phyloP scores from a whole-genome alignment of 2,113 vertebrate species.

The Gnathonemus echidnorhynchus region DNA sequence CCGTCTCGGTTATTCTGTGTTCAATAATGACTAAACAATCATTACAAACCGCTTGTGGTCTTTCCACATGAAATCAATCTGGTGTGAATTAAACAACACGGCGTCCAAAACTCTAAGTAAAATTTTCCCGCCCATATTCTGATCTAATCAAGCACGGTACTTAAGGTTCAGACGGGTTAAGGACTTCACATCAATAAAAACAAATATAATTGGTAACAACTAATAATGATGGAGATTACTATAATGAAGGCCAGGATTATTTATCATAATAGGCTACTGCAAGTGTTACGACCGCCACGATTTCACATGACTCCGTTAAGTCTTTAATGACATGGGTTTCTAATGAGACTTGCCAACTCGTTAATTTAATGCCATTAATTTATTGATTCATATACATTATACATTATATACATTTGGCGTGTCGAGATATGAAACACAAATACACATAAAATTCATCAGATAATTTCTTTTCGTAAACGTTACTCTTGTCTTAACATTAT shows the following conservation, averaged over 20 bases:
- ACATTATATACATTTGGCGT: neutral
- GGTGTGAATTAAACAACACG: slow-evolving; percentile 46
- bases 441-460: neutral
- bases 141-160: neutral
- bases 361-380: neutral
- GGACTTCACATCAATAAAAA: neutral
- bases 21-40: slow-evolving; percentile 37
- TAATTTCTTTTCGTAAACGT: neutral
- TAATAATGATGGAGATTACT: neutral
- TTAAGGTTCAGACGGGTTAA: neutral
- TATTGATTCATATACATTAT: neutral
- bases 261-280: neutral
- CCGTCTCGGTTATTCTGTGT: slow-evolving; percentile 48
- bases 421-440: neutral
- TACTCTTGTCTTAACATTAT: neutral
- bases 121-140: slow-evolving; percentile 19
- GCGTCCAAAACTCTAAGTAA: slow-evolving; percentile 25
- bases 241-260: neutral
- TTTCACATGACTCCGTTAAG: neutral
- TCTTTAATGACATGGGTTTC: neutral
- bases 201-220: neutral
- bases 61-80: slow-evolving; percentile 57
- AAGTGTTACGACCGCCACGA: neutral
- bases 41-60: slow-evolving; percentile 51
- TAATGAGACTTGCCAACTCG: neutral